Conservation (phyloP, 2,113 vertebrate genomes). For the Phrynosoma blainvillii region DNA sequence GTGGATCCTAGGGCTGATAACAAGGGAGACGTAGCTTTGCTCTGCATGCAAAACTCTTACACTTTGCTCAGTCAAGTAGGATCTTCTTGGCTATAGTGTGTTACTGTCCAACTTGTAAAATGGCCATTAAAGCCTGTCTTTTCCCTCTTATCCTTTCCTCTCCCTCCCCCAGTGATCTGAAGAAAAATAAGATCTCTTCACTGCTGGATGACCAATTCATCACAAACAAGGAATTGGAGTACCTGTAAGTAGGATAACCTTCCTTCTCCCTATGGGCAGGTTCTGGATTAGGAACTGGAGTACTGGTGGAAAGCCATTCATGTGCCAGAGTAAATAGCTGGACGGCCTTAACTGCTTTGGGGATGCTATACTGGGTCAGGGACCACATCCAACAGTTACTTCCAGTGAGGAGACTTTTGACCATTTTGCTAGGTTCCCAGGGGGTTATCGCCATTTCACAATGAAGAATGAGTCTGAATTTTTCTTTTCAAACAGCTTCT, state of each 20-base stretch:
- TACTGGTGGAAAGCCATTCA: neutral
- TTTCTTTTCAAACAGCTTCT: conserved; percentile 39
- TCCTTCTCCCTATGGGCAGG: neutral
- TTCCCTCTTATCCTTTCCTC: neutral
- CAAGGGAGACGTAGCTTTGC: too few relatives aligned
- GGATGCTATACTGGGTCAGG: too few relatives aligned
- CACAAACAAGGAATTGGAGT: conserved; percentile 60
- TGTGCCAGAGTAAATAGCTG: too few relatives aligned
- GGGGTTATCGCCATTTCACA: too few relatives aligned
- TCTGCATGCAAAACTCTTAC: too few relatives aligned
- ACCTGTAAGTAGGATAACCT: conserved; percentile 59
- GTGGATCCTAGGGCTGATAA: too few relatives aligned
- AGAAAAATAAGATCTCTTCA: conserved; percentile 64
- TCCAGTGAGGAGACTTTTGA: neutral
- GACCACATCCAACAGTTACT: neutral
- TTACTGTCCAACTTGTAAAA: too few relatives aligned
- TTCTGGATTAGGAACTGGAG: neutral
- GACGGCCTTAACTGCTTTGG: too few relatives aligned
- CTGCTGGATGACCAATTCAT: conserved; percentile 63
- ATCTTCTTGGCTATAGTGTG: too few relatives aligned
- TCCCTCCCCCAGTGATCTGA: conserved; percentile 59
- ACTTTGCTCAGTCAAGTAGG: too few relatives aligned
- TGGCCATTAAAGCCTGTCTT: neutral
- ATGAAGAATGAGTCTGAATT: neutral
- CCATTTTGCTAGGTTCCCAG: too few relatives aligned